Base-by-base conservation (phyloP, 1,140 invertebrate species). In the Tetragnatha versicolor region DNA sequence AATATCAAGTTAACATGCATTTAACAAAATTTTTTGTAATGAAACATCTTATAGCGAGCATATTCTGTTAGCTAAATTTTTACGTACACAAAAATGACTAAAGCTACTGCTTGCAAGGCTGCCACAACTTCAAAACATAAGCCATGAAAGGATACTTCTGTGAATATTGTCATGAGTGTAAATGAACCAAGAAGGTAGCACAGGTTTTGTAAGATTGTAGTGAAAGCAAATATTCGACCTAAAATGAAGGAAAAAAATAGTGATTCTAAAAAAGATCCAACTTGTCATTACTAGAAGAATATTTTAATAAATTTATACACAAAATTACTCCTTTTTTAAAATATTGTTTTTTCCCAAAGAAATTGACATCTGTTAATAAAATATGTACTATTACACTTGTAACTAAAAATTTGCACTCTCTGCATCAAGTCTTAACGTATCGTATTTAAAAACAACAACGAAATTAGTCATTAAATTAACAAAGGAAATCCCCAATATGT, bases 191-290 rank as follows among this genome's bases (percentile, higher is more conserved):
- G 7, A 0, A 68, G 31, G n/a, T 55, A 80, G 25, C 84, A 83
- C 7, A 86, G 37, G 79, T 86, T 87, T 80, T 88, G 86, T 53
- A 85, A 80, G 14, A 83, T 82, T 20, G 86, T 86, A 12, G 88
- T 81, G 69, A 87, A 83, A 7, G 86, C 84, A 83, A 88, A 88
- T 45, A 88, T 81, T 81, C 29, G 31, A 14, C 72, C 72, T 75
- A 25, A 20, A 63, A 51, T 51, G 9, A 14, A 1, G 25, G 33
- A 51, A 51, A 51, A 63, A 49, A 33, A 49, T 22, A 27, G 2
- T 9, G 27, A 55, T 55, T 12, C 14, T 55, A 27, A 20, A 55
- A 55, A 22, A 55, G 12, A 20, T 47, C 12, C 20, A 51, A 51
- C 2, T 20, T 25, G 27, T 51, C 49, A 51, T 20, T 20, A 85